These are phyloP conservation scores for Sminthurides bifidus DNA, from an alignment of 1,140 invertebrate species.

Conservation along the genomic window DNA sequence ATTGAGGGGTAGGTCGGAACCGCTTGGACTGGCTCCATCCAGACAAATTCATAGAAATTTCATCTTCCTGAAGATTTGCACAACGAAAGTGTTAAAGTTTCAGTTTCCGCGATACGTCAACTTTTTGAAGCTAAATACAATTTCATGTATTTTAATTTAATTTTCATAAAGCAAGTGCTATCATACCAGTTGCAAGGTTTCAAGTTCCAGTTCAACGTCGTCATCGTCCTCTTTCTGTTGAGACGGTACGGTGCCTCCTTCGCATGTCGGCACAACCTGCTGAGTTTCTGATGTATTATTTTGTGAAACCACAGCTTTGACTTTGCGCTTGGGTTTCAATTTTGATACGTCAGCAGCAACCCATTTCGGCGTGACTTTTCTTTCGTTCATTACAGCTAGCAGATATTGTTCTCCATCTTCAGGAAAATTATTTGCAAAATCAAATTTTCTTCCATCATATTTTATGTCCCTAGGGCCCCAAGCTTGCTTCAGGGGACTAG, in stretches of 20 bases:
- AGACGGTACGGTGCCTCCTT: neutral
- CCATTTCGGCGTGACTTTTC: slow-evolving; percentile 13
- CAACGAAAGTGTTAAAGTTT: no score
- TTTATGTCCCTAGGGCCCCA: slow-evolving; percentile 4
- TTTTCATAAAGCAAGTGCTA: neutral
- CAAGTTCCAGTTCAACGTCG: neutral
- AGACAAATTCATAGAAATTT: neutral
- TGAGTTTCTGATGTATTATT: neutral
- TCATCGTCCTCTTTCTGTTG: neutral
- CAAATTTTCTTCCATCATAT: slow-evolving; percentile 14
- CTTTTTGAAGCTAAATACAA: neutral
- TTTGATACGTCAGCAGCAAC: slow-evolving; percentile 9
- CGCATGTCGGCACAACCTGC: no score
- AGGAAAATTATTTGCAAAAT: slow-evolving; percentile 6
- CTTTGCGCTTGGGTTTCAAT: neutral
- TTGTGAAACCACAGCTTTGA: neutral
- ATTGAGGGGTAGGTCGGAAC: slow-evolving; percentile 1
- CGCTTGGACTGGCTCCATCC: neutral
- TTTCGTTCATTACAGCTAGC: slow-evolving; percentile 16
- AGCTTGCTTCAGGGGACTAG: neutral
- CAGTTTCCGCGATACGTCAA: no score
- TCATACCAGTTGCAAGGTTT: neutral
- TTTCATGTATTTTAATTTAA: neutral
- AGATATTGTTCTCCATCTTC: slow-evolving; percentile 24
- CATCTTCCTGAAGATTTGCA: no score